These are phyloP conservation scores for Pitangus sulphuratus DNA, from an alignment of 2,797 vertebrate species.

Conservation along the genomic window DNA sequence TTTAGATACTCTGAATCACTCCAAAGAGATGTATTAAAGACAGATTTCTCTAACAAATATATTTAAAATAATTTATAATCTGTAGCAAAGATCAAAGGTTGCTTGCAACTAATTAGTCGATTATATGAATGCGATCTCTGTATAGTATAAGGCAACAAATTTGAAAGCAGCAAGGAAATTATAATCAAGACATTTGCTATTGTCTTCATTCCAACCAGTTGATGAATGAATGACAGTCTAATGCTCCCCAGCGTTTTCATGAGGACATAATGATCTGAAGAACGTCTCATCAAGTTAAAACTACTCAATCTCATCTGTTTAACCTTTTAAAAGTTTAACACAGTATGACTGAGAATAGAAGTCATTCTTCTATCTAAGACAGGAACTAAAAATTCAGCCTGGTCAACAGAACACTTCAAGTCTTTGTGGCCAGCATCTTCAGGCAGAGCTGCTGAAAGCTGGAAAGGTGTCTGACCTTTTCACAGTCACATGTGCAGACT, in stretches of 20 bases:
- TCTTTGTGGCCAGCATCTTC: neutral
- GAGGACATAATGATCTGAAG: conserved; percentile 59
- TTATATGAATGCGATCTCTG: neutral
- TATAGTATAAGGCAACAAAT: neutral
- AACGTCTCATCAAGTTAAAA: conserved; percentile 52
- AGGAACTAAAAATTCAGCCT: neutral
- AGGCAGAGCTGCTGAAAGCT: neutral
- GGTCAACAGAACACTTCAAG: neutral
- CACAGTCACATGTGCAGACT: rapidly evolving
- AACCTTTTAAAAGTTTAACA: conserved; percentile 42
- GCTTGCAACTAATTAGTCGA: neutral
- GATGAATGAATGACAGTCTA: conserved; percentile 49
- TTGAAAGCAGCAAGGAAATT: conserved; percentile 22
- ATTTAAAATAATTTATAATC: neutral
- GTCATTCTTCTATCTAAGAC: neutral
- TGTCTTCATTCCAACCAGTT: conserved; percentile 28
- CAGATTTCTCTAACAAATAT: neutral
- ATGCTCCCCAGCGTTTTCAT: conserved; percentile 36
- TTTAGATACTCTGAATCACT: neutral
- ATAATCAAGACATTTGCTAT: conserved; percentile 14
- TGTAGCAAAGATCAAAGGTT: conserved; percentile 1
- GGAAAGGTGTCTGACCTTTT: neutral
- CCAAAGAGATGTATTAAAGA: neutral
- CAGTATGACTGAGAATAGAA: neutral
- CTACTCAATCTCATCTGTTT: conserved; percentile 7